Evolutionary conservation across 2,797 vertebrate genomes (phyloP).

Genomic region (Delichon dasypus): DNA sequence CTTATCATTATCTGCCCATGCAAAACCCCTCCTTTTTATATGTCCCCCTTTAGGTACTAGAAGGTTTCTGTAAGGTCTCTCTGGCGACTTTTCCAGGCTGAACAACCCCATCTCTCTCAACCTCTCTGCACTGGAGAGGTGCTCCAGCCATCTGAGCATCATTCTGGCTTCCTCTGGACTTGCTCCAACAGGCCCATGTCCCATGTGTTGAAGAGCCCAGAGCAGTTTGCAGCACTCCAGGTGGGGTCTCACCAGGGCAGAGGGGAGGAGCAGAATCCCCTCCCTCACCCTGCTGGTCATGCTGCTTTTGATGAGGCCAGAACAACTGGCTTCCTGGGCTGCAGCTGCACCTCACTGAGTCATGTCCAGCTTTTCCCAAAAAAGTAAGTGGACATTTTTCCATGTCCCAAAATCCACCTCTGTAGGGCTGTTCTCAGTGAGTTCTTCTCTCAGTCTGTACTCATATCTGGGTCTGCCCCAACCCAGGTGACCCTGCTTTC

Average conservation of each 20-base stretch:
- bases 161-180: not conserved
- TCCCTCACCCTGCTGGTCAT: rapidly evolving
- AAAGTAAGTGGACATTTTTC: no score
- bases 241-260: not conserved
- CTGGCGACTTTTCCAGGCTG: not conserved
- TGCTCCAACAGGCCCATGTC: rapidly evolving
- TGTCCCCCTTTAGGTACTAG: not conserved
- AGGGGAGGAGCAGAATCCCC: not conserved
- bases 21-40: not conserved
- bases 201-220: not conserved
- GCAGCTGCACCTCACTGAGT: not conserved
- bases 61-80: not conserved
- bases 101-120: not conserved
- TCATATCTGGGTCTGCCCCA: not conserved
- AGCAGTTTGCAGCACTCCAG: not conserved
- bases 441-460: not conserved
- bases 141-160: not conserved
- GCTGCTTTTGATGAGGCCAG: not conserved
- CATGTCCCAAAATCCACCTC: not conserved
- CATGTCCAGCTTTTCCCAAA: not conserved
- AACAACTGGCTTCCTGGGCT: not conserved
- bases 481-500: not conserved
- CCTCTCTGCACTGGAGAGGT: not conserved
- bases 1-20: not conserved
- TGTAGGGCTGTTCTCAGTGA: not conserved